Evolutionary conservation across 2,797 vertebrate genomes (phyloP).

Genomic region (Sebastiscus tertius): DNA sequence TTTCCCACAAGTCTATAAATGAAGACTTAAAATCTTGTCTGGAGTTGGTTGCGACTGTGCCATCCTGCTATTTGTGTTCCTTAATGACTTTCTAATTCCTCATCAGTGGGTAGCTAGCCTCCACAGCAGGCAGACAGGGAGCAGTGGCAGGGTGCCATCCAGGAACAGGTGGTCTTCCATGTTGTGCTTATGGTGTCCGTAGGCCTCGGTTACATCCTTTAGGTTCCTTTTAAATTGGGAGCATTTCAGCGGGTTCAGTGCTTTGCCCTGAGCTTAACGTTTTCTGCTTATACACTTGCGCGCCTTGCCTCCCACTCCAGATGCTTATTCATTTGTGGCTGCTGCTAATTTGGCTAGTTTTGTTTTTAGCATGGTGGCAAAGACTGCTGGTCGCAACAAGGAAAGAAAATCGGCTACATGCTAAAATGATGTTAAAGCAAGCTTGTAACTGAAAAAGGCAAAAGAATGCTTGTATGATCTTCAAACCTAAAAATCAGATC

Average conservation of each 20-base stretch:
- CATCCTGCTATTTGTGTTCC: constrained; percentile 87
- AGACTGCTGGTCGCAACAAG: neutral
- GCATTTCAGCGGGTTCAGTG: constrained; percentile 33
- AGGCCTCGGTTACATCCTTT: constrained; percentile 76
- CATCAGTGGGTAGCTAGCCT: constrained; percentile 87
- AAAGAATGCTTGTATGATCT: no score
- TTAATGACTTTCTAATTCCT: constrained; percentile 88
- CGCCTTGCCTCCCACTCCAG: neutral
- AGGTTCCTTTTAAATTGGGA: constrained; percentile 60
- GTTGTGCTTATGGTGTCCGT: constrained; percentile 75
- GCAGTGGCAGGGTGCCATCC: constrained; percentile 79
- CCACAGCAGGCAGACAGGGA: constrained; percentile 85
- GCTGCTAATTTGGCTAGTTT: constrained; percentile 11
- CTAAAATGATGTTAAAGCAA: neutral
- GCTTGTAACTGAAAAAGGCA: neutral
- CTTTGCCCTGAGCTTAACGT: constrained; percentile 28
- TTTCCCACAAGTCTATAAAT: constrained; percentile 41
- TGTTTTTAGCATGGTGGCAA: constrained; percentile 7
- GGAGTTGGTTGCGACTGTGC: constrained; percentile 65
- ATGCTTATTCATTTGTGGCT: neutral
- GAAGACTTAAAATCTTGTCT: constrained; percentile 55
- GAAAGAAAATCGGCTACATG: neutral
- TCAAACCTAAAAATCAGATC: no score
- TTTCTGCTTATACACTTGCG: constrained; percentile 23
- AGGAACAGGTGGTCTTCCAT: constrained; percentile 79